Evolutionary conservation across 1,140 invertebrate genomes (phyloP).

Genomic region (Phymorhynchus buccinoides): DNA sequence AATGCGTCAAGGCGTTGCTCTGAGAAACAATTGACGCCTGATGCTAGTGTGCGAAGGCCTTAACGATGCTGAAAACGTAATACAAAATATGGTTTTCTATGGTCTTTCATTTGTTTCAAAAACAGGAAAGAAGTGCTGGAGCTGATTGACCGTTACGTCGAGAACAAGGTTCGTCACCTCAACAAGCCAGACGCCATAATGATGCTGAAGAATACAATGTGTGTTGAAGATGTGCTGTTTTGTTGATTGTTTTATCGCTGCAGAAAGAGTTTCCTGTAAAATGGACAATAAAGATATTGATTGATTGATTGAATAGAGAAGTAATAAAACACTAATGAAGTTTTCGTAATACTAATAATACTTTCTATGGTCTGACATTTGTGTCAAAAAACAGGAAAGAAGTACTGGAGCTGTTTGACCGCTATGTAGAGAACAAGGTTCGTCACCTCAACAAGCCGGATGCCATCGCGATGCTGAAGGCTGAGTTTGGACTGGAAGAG

Average conservation of each 20-base stretch:
- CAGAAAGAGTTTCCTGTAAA: no score
- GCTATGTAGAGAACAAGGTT: slow-evolving; percentile 62
- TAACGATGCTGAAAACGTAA: no score
- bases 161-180: neutral
- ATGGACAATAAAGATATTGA: neutral
- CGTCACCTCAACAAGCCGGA: slow-evolving; percentile 57
- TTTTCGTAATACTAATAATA: neutral
- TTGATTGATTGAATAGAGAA: no score
- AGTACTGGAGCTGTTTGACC: slow-evolving; percentile 63
- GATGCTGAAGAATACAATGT: slow-evolving; percentile 58
- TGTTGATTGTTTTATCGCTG: no score
- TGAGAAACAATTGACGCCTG: no score
- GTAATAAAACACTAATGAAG: neutral
- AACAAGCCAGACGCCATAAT: slow-evolving; percentile 46
- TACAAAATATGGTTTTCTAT: no score
- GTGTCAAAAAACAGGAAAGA: slow-evolving; percentile 53
- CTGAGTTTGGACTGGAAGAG: slow-evolving; percentile 62
- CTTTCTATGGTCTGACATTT: neutral
- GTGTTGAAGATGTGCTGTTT: slow-evolving; percentile 54
- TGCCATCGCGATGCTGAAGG: slow-evolving; percentile 58
- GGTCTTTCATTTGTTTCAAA: no score
- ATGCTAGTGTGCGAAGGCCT: no score
- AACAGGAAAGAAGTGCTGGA: no score
- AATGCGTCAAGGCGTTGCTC: no score
- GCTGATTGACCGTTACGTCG: no score